Conservation (phyloP, 1,140 invertebrate genomes). For the Neodiprion fabricii region DNA sequence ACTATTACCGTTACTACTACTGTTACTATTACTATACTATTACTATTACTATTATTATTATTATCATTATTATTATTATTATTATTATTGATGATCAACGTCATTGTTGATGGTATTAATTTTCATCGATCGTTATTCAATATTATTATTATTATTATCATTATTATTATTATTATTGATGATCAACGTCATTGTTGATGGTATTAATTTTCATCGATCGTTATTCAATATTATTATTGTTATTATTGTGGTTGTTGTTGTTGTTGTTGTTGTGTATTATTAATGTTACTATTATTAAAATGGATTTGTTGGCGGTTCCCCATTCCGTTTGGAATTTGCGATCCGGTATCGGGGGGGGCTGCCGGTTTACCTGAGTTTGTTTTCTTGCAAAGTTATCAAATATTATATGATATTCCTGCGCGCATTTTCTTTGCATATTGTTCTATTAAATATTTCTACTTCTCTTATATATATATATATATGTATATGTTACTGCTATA, state of each 20-base stretch:
- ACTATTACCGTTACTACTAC: not conserved
- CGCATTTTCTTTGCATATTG: no score
- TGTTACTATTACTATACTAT: not conserved
- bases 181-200: not conserved
- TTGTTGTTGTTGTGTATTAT: not conserved
- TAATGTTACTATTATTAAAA: not conserved
- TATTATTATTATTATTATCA: not conserved
- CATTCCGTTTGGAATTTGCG: not conserved
- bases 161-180: not conserved
- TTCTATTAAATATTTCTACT: not conserved
- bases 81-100: not conserved
- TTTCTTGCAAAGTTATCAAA: no score
- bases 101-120: not conserved
- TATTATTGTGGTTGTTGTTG: not conserved
- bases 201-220: not conserved
- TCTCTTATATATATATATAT: slow-evolving; percentile 13
- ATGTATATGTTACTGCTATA: slow-evolving; percentile 27
- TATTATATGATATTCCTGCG: no score
- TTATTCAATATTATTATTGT: not conserved
- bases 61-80: not conserved
- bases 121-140: not conserved
- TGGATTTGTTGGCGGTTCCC: not conserved
- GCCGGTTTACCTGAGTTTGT: no score
- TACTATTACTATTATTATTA: not conserved
- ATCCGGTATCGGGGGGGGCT: no score